Evolutionary conservation across 2,113 vertebrate species (phyloP).

Genomic region (Poicephalus meyeri): DNA sequence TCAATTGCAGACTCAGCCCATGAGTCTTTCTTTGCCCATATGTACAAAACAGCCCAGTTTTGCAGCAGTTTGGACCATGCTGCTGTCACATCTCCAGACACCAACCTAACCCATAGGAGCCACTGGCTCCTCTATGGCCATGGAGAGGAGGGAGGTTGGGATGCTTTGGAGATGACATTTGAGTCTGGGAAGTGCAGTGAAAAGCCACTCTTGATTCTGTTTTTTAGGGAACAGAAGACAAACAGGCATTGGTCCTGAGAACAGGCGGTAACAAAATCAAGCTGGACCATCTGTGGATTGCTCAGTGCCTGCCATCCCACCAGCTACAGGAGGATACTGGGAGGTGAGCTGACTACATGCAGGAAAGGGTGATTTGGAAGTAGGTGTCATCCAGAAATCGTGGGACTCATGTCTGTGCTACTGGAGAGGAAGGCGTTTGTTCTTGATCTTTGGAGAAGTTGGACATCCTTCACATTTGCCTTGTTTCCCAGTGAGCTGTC

Average conservation of each 20-base stretch:
- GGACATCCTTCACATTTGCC: neutral
- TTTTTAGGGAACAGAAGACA: neutral
- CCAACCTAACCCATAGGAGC: neutral
- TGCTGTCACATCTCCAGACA: neutral
- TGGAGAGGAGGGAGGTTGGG: neutral
- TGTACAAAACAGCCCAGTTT: neutral
- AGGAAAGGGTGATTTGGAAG: neutral
- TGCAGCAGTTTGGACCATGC: neutral
- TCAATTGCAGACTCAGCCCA: neutral
- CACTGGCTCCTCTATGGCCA: neutral
- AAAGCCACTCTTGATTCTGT: neutral
- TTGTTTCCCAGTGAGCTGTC: neutral
- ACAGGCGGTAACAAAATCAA: neutral
- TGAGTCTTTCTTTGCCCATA: neutral
- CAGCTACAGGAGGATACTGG: too few relatives aligned
- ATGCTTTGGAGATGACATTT: neutral
- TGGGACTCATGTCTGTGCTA: neutral
- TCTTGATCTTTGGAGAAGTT: neutral
- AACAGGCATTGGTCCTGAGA: neutral
- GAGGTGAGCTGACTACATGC: neutral
- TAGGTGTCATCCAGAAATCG: neutral
- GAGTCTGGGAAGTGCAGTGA: neutral
- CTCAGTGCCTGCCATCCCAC: neutral
- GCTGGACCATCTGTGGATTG: neutral
- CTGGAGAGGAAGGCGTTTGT: neutral